phyloP scores from a whole-genome alignment of 2,113 vertebrate species.

The Bombycilla garrulus region DNA sequence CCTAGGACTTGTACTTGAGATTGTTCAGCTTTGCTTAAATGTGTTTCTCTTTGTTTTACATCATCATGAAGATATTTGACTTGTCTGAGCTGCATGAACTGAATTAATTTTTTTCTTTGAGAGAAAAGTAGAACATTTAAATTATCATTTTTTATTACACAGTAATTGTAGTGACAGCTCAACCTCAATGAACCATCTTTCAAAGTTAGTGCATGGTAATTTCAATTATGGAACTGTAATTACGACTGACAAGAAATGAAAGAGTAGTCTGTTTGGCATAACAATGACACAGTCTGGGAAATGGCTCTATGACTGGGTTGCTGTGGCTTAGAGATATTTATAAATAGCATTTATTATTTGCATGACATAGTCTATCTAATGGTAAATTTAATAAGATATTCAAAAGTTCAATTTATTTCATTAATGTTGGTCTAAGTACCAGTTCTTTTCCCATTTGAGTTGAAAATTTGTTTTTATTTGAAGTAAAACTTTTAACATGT shows the following conservation, averaged over 20 bases:
- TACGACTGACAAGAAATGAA: conserved; percentile 78
- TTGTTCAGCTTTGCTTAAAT: background rate
- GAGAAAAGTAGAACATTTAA: conserved; percentile 41
- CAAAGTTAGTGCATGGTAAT: conserved; percentile 58
- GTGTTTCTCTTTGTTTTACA: conserved; percentile 25
- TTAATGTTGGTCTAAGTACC: background rate
- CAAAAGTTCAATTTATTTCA: background rate
- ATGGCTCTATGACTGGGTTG: conserved; percentile 73
- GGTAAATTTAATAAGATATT: background rate
- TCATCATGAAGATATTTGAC: conserved; percentile 53
- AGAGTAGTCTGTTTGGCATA: conserved; percentile 83
- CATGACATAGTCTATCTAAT: background rate
- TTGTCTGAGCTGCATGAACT: conserved; percentile 65
- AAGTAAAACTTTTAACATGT: background rate
- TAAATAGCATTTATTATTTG: conserved; percentile 30
- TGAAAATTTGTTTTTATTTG: background rate
- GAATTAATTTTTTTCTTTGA: conserved; percentile 60
- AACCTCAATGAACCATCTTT: conserved; percentile 78
- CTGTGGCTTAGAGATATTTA: conserved; percentile 57
- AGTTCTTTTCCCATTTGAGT: background rate
- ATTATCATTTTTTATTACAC: conserved; percentile 36
- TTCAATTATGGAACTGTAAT: conserved; percentile 75
- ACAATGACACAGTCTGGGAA: conserved; percentile 77
- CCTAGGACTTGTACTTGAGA: background rate
- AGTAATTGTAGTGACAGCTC: conserved; percentile 78